phyloP scores from a whole-genome alignment of 2,113 vertebrate species.

The Beaufortia kweichowensis region DNA sequence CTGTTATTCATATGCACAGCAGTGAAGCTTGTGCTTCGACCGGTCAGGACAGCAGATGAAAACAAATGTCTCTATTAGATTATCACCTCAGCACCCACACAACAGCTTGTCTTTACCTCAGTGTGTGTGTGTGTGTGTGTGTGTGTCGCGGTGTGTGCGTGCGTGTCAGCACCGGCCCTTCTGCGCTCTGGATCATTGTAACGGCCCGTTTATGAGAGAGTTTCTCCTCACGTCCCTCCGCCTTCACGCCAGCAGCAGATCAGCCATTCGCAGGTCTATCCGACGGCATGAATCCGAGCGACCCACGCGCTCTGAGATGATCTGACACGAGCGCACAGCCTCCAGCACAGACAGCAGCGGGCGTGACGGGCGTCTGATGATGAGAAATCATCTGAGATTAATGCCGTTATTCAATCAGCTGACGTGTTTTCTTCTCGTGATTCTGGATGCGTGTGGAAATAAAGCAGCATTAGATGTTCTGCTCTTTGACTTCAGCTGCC shows the following conservation, averaged over 20 bases:
- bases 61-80: conserved; percentile 70
- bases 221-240: conserved; percentile 13
- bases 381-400: conserved; percentile 36
- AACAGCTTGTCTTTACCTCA: conserved; percentile 54
- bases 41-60: conserved; percentile 42
- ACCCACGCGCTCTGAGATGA: conserved; percentile 35
- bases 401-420: conserved; percentile 28
- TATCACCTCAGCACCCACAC: conserved; percentile 60
- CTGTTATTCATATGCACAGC: conserved; percentile 70
- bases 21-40: conserved; percentile 58
- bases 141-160: conserved; percentile 18
- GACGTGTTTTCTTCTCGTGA: neutral
- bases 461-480: too few relatives aligned
- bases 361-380: conserved; percentile 35
- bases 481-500: too few relatives aligned
- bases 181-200: conserved; percentile 70
- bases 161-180: conserved; percentile 46
- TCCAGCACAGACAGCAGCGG: conserved; percentile 8
- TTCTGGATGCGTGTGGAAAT: neutral
- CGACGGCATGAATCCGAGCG: conserved; percentile 46
- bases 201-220: conserved; percentile 49
- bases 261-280: conserved; percentile 40
- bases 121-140: neutral
- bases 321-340: conserved; percentile 40
- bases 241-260: conserved; percentile 3